Evolutionary conservation across 1,140 invertebrate species (phyloP).

Genomic region (Zaprionus ornatus): DNA sequence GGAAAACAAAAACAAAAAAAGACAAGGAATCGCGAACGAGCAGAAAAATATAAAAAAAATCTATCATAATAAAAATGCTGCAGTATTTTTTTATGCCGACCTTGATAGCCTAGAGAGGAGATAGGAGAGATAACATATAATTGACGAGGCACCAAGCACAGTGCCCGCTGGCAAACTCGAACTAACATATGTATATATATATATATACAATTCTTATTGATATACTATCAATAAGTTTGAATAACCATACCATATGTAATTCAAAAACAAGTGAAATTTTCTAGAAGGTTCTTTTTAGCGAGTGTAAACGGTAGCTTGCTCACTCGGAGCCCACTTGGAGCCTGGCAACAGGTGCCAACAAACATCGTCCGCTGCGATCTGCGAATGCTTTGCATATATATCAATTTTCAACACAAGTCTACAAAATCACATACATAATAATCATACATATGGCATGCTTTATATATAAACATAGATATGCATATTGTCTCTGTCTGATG

Average conservation of each 20-base stretch:
- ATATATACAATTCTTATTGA: background rate
- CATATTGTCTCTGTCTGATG: constrained; percentile 2
- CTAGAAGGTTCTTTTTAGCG: background rate
- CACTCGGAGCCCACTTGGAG: background rate
- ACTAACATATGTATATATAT: background rate
- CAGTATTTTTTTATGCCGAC: constrained; percentile 16
- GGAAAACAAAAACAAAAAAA: background rate
- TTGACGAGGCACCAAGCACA: background rate
- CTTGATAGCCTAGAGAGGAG: constrained; percentile 18
- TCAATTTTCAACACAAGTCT: background rate
- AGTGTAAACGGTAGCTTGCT: background rate
- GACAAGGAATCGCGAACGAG: constrained; percentile 8
- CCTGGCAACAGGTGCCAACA: constrained; percentile 21
- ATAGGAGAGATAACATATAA: constrained; percentile 15
- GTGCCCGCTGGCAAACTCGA: background rate
- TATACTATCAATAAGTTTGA: background rate
- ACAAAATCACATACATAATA: background rate
- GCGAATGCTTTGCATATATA: background rate
- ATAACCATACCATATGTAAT: background rate
- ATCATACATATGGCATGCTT: background rate
- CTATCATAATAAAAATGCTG: background rate
- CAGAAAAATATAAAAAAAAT: background rate
- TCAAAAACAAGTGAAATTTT: background rate
- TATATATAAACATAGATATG: constrained; percentile 8
- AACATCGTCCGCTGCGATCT: background rate